Evolutionary conservation across 1,140 invertebrate genomes (phyloP).

Genomic region (Halictus rubicundus): DNA sequence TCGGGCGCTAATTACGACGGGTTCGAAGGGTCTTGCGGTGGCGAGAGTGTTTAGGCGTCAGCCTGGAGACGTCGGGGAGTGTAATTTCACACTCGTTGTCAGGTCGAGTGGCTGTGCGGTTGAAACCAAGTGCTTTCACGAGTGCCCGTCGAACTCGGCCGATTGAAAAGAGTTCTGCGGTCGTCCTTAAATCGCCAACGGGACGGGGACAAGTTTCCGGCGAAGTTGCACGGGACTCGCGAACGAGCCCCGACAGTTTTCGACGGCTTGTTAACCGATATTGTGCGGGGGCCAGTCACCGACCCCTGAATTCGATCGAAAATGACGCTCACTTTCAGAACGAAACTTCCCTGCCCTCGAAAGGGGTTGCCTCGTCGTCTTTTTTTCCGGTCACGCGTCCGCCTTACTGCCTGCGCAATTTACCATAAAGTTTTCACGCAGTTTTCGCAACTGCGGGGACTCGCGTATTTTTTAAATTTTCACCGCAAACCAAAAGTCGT

Average conservation of each 20-base stretch:
- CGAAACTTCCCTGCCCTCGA: too few relatives aligned
- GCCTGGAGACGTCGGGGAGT: conserved; percentile 13
- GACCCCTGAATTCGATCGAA: conserved; percentile 7
- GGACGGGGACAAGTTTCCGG: conserved; percentile 8
- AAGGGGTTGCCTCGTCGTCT: too few relatives aligned
- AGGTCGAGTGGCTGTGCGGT: conserved; percentile 27
- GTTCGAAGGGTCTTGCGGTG: conserved; percentile 11
- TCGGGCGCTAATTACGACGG: conserved; percentile 28
- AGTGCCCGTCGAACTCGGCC: conserved; percentile 24
- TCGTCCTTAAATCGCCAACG: conserved; percentile 35
- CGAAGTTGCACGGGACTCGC: conserved; percentile 32
- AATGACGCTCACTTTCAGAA: conserved; percentile 21
- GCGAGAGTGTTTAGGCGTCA: conserved; percentile 15
- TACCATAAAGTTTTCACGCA: too few relatives aligned
- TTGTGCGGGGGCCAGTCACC: conserved; percentile 11
- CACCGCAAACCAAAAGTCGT: too few relatives aligned
- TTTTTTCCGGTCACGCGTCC: too few relatives aligned
- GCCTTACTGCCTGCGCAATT: too few relatives aligned
- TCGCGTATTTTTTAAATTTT: too few relatives aligned
- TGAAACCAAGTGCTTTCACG: conserved; percentile 53
- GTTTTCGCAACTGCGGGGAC: too few relatives aligned
- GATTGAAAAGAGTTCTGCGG: conserved; percentile 37
- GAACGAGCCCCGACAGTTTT: conserved; percentile 32
- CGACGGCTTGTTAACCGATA: conserved; percentile 45
- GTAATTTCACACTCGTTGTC: conserved; percentile 46